A percentile compares a stretch with the other conserved stretches of the same genome.
Evolutionary conservation across 2,113 vertebrate species (phyloP).

Genomic region (Oncorhynchus clarkii): DNA sequence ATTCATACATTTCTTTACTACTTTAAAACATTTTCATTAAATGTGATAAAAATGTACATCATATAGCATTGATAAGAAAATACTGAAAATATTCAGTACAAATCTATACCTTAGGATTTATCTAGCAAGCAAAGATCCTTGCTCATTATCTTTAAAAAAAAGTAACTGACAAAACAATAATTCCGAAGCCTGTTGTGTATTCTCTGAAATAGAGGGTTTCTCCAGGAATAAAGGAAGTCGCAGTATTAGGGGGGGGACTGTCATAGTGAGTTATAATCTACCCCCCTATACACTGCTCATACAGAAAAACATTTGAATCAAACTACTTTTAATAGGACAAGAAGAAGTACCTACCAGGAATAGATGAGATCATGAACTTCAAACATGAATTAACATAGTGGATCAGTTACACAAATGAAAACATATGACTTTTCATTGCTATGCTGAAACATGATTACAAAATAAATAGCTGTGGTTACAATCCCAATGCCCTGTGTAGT

Average conservation of each 20-base stretch:
- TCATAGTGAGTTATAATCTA: constrained; percentile 17
- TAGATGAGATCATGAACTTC: constrained; percentile 29
- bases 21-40: constrained; percentile 68
- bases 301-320: constrained; percentile 26
- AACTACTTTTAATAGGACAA: constrained; percentile 2
- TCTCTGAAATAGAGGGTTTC: constrained; percentile 5
- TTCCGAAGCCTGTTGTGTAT: constrained; percentile 29
- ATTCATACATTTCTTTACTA: constrained; percentile 57
- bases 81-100: constrained; percentile 79
- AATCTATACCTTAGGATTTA: constrained; percentile 76
- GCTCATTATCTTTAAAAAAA: constrained; percentile 54
- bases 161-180: constrained; percentile 36
- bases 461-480: constrained; percentile 71
- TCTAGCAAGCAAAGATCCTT: constrained; percentile 68
- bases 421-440: constrained; percentile 43
- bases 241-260: constrained; percentile 61
- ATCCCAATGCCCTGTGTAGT: constrained; percentile 66
- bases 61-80: constrained; percentile 75
- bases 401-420: constrained; percentile 43
- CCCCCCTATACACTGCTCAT: constrained; percentile 17
- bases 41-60: constrained; percentile 73
- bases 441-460: constrained; percentile 60
- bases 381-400: constrained; percentile 39
- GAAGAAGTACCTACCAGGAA: constrained; percentile 40
- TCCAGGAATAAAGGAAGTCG: constrained; percentile 65